phyloP scores from a whole-genome alignment of 2,113 vertebrate genomes.

The Edolisoma coerulescens region DNA sequence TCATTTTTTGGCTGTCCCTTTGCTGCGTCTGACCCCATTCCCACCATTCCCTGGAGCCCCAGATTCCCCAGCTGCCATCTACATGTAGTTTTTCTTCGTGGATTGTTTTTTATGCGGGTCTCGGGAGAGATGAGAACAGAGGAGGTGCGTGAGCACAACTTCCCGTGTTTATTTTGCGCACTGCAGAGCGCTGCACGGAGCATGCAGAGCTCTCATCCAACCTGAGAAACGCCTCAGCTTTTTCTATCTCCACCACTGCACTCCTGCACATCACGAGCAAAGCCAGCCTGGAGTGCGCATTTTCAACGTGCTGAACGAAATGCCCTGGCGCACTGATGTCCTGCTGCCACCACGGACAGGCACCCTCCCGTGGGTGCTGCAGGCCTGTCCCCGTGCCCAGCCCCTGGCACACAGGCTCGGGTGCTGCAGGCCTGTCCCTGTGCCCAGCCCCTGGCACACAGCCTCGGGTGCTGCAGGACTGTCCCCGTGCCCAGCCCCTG shows the following conservation, averaged over 20 bases:
- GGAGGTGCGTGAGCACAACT: not conserved
- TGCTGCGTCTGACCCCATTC: not conserved
- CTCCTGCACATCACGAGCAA: not conserved
- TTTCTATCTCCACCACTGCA: not conserved
- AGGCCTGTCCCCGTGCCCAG: not conserved
- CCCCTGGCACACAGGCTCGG: too few relatives aligned
- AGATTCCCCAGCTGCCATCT: not conserved
- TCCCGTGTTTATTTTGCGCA: not conserved
- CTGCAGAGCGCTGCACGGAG: not conserved
- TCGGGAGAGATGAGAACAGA: not conserved
- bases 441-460: too few relatives aligned
- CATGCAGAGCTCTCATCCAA: not conserved
- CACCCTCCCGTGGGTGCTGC: not conserved
- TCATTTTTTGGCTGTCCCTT: not conserved
- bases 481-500: not conserved
- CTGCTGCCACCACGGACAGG: not conserved
- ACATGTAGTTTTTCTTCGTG: not conserved
- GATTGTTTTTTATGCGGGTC: not conserved
- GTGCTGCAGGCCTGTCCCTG: not conserved
- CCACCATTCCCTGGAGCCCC: not conserved
- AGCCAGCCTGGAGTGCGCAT: not conserved
- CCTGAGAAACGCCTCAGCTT: not conserved
- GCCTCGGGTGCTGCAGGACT: too few relatives aligned
- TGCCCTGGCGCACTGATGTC: accelerated
- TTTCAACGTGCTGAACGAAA: not conserved